Conservation (phyloP, 2,113 vertebrate genomes). For the Lates calcarifer region DNA sequence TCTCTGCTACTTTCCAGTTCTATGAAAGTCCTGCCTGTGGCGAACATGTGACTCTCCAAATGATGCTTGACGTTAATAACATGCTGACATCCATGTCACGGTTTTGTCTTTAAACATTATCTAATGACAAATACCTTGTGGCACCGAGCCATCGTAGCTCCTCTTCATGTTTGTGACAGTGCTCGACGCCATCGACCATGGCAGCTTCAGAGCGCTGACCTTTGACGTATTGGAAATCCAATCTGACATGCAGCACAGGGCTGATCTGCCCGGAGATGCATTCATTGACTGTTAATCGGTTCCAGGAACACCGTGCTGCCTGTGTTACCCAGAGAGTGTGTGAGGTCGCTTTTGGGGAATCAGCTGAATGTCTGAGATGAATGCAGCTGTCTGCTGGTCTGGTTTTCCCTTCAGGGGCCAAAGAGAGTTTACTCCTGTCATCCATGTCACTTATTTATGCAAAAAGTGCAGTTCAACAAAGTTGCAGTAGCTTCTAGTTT, state of each 20-base stretch:
- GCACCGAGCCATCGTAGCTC: neutral
- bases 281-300: conserved; percentile 44
- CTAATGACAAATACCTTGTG: neutral
- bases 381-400: no score
- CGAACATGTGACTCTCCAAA: neutral
- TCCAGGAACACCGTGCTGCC: conserved; percentile 6
- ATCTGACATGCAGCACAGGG: conserved; percentile 21
- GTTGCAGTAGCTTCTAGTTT: no score
- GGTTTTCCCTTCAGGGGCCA: no score
- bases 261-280: conserved; percentile 1
- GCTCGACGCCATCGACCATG: neutral
- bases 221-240: conserved; percentile 45
- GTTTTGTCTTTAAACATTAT: conserved; percentile 42
- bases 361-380: neutral
- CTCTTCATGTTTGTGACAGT: conserved; percentile 24
- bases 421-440: no score
- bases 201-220: neutral
- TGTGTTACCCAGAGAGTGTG: neutral
- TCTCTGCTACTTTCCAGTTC: neutral
- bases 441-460: no score
- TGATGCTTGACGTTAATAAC: conserved; percentile 44
- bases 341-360: neutral
- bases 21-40: neutral
- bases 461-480: no score
- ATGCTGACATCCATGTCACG: conserved; percentile 29